These are phyloP conservation scores for Nasonia giraulti DNA, from an alignment of 1,140 invertebrate species.

Conservation along the genomic window DNA sequence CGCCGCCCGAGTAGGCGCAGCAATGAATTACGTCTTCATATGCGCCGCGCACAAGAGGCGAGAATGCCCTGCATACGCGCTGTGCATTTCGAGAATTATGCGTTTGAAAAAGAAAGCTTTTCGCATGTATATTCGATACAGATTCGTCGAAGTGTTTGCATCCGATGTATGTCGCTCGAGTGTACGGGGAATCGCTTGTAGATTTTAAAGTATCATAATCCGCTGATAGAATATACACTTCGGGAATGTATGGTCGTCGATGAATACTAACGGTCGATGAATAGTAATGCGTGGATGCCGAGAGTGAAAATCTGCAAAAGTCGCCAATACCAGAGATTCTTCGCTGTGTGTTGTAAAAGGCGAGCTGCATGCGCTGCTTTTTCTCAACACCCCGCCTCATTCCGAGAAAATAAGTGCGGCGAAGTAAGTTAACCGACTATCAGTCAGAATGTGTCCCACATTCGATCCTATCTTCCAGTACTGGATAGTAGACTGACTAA, in stretches of 20 bases:
- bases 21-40: constrained; percentile 65
- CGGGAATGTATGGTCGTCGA: too few relatives aligned
- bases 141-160: background rate
- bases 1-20: constrained; percentile 57
- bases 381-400: background rate
- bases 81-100: constrained; percentile 22
- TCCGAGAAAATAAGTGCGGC: constrained; percentile 14
- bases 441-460: constrained; percentile 50
- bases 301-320: constrained; percentile 4
- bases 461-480: constrained; percentile 41
- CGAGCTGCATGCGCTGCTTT: background rate
- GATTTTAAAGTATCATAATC: too few relatives aligned
- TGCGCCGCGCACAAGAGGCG: constrained; percentile 6
- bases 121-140: background rate
- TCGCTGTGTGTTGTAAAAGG: constrained; percentile 19
- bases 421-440: constrained; percentile 26
- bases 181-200: constrained; percentile 9
- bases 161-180: background rate
- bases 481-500: constrained; percentile 10
- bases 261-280: background rate
- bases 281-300: background rate
- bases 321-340: constrained; percentile 12
- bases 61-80: constrained; percentile 12
- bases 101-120: background rate
- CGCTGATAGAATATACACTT: too few relatives aligned